Evolutionary conservation across 2,113 vertebrate genomes (phyloP).

Genomic region (Reinhardtius hippoglossoides): DNA sequence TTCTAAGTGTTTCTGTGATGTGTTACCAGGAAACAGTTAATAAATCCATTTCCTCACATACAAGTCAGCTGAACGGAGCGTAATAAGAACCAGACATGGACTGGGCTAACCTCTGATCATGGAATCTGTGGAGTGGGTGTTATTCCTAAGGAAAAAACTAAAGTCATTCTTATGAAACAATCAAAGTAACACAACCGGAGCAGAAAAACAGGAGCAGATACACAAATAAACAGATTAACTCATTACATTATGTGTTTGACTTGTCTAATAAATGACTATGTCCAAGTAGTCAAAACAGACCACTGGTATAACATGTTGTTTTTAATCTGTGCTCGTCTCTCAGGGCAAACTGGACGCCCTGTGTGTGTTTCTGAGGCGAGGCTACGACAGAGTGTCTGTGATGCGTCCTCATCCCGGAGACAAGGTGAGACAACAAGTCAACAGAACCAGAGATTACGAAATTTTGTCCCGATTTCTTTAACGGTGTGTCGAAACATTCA

Average conservation of each 20-base stretch:
- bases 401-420: conserved; percentile 98
- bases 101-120: conserved; percentile 58
- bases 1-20: conserved; percentile 12
- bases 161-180: background rate
- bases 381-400: conserved; percentile 94
- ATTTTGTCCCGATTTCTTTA: background rate
- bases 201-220: conserved; percentile 20
- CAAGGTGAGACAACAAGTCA: conserved; percentile 83
- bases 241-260: background rate
- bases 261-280: background rate
- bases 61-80: conserved; percentile 65
- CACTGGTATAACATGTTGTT: background rate
- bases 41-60: conserved; percentile 58
- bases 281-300: background rate
- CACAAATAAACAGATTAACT: conserved; percentile 8
- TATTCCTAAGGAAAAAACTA: conserved; percentile 62
- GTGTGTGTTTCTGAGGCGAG: conserved; percentile 91
- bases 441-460: conserved; percentile 2
- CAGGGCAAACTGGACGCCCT: conserved; percentile 96
- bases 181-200: conserved; percentile 28
- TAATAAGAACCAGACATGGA: conserved; percentile 80
- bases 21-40: conserved; percentile 67
- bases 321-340: background rate
- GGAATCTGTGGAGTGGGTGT: conserved; percentile 62
- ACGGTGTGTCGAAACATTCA: background rate